Base-by-base conservation (phyloP, 2,888 invertebrate species). In the Tigriopus californicus region DNA sequence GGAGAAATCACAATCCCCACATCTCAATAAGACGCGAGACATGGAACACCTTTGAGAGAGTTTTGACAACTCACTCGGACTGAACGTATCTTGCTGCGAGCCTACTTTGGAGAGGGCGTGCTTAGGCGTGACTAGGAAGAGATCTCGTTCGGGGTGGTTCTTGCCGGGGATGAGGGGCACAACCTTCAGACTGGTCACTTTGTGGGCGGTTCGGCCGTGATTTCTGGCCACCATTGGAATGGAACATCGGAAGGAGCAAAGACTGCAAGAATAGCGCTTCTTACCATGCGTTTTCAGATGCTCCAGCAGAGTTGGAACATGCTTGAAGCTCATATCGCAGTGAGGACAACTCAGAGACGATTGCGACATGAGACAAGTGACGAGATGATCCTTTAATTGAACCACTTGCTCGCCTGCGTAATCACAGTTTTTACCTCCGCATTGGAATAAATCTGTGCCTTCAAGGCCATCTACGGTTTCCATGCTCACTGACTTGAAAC, bases 1-100 rank as follows among this genome's bases (percentile, higher is more conserved):
- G n/a, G 41, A 33, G 18, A 54, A 54, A 41, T 54, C 54, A 33
- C 54, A 54, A 40, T 40, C 54, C 18, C 41, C 33, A 22, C 54
- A 54, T 10, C 41, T 33, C 24, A 54, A 40, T 10, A 40, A 40
- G 41, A 12, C 13, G 1, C 41, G 33, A 41, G 40, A 54, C 54
- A 54, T 54, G 41, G 54, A 54, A 15, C 33, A 15, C 18, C 40
- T 33, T 18, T 33, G 54, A 2, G 40, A 11, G 18, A 41, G 18
- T 6, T 54, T 41, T 15, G 33, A 24, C n/a, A 33, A 18, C 11
- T 54, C 41, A 33, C 13, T 33, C 1, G 33, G 25, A n/a, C 18
- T 40, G 41, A 41, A 54, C 5, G 44, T 44, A 18, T 44, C 44
- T 44, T 44, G n/a, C 5, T 18, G 15, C 44, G n/a, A 15, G 44